A percentile compares a stretch with the other conserved stretches of the same genome.
Conservation (phyloP, 2,113 vertebrate genomes). For the Sceloporus tristichus region DNA sequence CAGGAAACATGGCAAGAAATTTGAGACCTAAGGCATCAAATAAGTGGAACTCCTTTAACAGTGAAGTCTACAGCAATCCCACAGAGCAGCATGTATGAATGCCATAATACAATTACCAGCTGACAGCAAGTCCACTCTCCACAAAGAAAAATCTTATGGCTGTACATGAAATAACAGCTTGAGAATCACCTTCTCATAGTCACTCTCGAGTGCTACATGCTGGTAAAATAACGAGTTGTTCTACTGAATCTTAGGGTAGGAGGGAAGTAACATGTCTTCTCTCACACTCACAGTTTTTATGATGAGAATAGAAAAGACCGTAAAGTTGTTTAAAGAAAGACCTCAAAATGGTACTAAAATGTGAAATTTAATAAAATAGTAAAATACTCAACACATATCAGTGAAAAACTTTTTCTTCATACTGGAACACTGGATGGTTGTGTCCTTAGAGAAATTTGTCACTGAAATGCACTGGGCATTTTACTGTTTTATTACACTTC, state of each 20-base stretch:
- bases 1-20: neutral
- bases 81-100: conserved; percentile 28
- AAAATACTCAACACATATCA: neutral
- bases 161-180: conserved; percentile 45
- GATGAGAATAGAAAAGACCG: neutral
- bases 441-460: neutral
- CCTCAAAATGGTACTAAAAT: neutral
- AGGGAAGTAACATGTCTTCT: neutral
- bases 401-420: neutral
- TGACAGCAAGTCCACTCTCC: conserved; percentile 1
- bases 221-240: conserved; percentile 36
- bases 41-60: conserved; percentile 11
- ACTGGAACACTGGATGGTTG: neutral
- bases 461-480: neutral
- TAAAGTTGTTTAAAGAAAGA: neutral
- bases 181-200: conserved; percentile 26
- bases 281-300: neutral
- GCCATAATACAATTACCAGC: neutral
- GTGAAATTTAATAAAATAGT: neutral
- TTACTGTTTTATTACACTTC: neutral
- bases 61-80: neutral
- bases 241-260: neutral
- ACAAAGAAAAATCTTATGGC: conserved; percentile 30
- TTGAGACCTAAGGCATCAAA: neutral
- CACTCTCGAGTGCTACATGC: conserved; percentile 21